These are phyloP conservation scores for Picathartes gymnocephalus DNA, from an alignment of 2,113 vertebrate genomes.

Conservation along the genomic window DNA sequence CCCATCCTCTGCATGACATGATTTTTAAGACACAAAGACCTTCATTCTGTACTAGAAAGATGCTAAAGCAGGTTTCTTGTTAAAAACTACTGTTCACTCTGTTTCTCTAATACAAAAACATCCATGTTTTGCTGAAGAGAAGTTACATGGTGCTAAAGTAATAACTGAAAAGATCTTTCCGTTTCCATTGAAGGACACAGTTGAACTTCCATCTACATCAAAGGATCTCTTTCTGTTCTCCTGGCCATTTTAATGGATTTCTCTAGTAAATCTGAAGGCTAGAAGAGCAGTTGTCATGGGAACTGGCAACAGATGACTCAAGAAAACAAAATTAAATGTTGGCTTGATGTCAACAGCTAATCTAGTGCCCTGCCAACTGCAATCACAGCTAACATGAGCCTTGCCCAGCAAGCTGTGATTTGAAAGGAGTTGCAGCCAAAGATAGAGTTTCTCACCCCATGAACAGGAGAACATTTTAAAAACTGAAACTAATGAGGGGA, in stretches of 20 bases:
- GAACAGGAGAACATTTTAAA: conserved; percentile 26
- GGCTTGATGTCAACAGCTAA: conserved; percentile 60
- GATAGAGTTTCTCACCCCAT: conserved; percentile 46
- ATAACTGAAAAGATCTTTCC: not conserved
- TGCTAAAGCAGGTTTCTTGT: not conserved
- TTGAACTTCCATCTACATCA: conserved; percentile 37
- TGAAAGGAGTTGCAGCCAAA: conserved; percentile 42
- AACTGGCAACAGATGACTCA: conserved; percentile 66
- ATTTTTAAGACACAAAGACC: not conserved
- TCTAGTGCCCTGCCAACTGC: conserved; percentile 61
- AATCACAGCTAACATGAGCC: conserved; percentile 52
- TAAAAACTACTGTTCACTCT: not conserved
- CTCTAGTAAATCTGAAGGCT: conserved; percentile 51
- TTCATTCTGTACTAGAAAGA: not conserved
- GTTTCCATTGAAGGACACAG: conserved; percentile 42
- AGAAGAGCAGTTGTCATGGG: conserved; percentile 58
- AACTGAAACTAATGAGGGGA: conserved; percentile 23
- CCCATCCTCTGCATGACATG: not conserved
- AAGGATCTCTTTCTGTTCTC: not conserved
- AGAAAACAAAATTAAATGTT: conserved; percentile 66
- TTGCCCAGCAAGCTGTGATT: conserved; percentile 63
- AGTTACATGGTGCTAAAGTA: not conserved
- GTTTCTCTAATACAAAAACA: not conserved
- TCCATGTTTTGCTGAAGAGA: not conserved
- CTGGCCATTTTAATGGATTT: conserved; percentile 36